A percentile compares a stretch with the other conserved stretches of the same genome.
Conservation (phyloP, 2,797 vertebrate species). For the Remorina albescens region DNA sequence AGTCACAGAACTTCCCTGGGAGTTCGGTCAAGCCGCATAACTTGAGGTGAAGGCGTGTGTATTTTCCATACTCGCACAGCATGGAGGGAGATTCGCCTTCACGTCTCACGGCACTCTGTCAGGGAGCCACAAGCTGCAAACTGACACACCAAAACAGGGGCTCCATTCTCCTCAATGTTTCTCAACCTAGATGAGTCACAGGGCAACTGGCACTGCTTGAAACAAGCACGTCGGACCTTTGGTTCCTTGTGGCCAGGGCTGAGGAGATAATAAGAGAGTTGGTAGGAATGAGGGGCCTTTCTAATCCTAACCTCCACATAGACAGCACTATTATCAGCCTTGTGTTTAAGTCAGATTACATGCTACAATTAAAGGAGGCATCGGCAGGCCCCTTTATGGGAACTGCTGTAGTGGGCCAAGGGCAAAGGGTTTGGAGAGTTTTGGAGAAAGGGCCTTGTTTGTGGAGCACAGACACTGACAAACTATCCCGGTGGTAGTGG, state of each 20-base stretch:
- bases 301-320: constrained; percentile 81
- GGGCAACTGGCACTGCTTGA: constrained; percentile 78
- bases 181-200: constrained; percentile 81
- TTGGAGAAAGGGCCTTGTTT: constrained; percentile 66
- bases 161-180: constrained; percentile 74
- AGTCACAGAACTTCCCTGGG: constrained; percentile 64
- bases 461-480: constrained; percentile 58
- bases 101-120: constrained; percentile 77
- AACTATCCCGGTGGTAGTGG: constrained; percentile 54
- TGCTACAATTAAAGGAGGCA: constrained; percentile 80
- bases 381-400: constrained; percentile 70
- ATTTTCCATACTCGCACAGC: constrained; percentile 74
- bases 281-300: constrained; percentile 79
- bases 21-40: constrained; percentile 68
- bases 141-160: constrained; percentile 77
- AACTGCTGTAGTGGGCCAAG: constrained; percentile 54
- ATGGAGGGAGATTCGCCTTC: constrained; percentile 69
- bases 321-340: constrained; percentile 84
- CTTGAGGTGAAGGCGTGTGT: constrained; percentile 76
- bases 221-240: constrained; percentile 70
- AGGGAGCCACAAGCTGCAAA: constrained; percentile 72
- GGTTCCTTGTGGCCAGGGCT: constrained; percentile 77
- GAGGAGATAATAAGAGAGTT: constrained; percentile 86
- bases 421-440: constrained; percentile 60
- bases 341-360: constrained; percentile 85